Evolutionary conservation across 2,888 invertebrate genomes (phyloP), one percentile per base, ranked within the genome.

Genomic region (Epirrita christyi): DNA sequence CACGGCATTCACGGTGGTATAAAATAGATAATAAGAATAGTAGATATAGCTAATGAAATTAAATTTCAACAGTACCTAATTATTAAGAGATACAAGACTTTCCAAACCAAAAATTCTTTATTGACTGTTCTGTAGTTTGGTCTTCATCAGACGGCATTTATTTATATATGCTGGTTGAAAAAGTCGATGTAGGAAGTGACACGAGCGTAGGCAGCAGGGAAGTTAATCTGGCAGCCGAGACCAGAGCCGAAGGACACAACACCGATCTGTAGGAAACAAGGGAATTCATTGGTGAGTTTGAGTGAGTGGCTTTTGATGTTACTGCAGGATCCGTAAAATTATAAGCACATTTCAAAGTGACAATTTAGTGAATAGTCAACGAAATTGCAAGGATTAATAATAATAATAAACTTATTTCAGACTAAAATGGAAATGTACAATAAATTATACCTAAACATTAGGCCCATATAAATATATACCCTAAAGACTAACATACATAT

Each of bases 101-200:
- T 36, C 1, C n/a, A 32, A 9, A 32, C 32, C 2, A 32, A 32
- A 7, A 32, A 7, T 9, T 5, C 0, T 32, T 6, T 32, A 32
- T 32, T 29, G 7, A n/a, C n/a, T 29, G 29, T 11, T 28, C 2
- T 13, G 32, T 44, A 1, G 21, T 21, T 41, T 41, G 9, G 32
- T n/a, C 6, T 40, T 32, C 14, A 9, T 10, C 7, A 21, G 9
- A 15, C 6, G 13, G 29, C 21, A 21, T 2, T 4, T 21, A 21
- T 29, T 61, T 40, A 55, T 15, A 45, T n/a, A 40, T 63, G 57
- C 34, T 60, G 60, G 45, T 59, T 66, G 50, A 80, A 68, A 64
- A 78, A 80, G 43, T 44, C 47, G 0, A 76, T 38, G 61, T 53
- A 75, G 0, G 69, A 66, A 4, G 70, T 72, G 29, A 70, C 69